phyloP scores from a whole-genome alignment of 2,888 invertebrate species.

The Ormyrus thymus region DNA sequence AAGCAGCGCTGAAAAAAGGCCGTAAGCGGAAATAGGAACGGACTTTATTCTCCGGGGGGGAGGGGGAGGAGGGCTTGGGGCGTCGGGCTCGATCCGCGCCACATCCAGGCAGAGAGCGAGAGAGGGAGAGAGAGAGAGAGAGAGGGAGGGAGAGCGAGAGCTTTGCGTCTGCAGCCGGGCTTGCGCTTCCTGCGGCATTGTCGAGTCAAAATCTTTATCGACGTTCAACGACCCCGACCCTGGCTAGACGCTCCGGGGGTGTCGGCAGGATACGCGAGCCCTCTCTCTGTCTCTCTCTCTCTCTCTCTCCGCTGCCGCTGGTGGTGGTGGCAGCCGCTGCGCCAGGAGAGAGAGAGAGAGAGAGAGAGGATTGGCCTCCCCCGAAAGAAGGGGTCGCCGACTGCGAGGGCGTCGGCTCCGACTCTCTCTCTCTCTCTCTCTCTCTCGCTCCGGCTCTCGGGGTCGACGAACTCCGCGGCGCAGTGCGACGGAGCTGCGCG shows the following conservation, averaged over 20 bases:
- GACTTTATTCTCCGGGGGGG: no score
- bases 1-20: background rate
- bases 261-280: conserved; percentile 29
- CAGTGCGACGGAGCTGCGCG: conserved; percentile 70
- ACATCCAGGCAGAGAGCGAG: background rate
- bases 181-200: conserved; percentile 61
- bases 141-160: background rate
- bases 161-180: conserved; percentile 30
- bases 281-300: background rate
- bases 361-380: conserved; percentile 47
- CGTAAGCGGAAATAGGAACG: no score
- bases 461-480: conserved; percentile 74
- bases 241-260: conserved; percentile 69
- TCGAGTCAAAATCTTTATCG: conserved; percentile 74
- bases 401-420: conserved; percentile 68
- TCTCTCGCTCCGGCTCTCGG: conserved; percentile 55
- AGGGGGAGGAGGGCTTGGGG: no score
- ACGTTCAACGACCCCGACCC: conserved; percentile 75
- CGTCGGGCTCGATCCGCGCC: no score
- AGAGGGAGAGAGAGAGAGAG: background rate
- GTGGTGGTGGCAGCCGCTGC: conserved; percentile 54
- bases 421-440: conserved; percentile 20
- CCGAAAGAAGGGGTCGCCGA: conserved; percentile 40
- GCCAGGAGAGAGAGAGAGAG: conserved; percentile 18
- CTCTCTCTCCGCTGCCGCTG: background rate